These are phyloP conservation scores for Rhineura floridana DNA, from an alignment of 2,113 vertebrate species.

Conservation along the genomic window DNA sequence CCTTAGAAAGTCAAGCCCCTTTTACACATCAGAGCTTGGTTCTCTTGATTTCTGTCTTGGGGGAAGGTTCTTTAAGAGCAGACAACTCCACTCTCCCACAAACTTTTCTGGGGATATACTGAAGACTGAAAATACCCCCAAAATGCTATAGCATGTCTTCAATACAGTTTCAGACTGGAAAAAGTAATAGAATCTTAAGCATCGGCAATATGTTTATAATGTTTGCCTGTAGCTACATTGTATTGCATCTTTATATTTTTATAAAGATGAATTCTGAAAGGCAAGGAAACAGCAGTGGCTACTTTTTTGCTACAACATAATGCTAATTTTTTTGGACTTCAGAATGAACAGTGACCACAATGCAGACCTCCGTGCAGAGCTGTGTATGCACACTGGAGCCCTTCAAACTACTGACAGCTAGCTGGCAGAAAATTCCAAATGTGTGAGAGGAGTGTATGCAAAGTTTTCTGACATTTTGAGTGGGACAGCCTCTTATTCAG, in stretches of 20 bases:
- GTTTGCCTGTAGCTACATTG: neutral
- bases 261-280: neutral
- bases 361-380: neutral
- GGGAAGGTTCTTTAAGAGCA: neutral
- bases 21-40: neutral
- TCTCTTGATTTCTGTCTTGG: neutral
- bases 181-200: neutral
- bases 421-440: neutral
- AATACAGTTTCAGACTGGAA: neutral
- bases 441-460: neutral
- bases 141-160: neutral
- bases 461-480: neutral
- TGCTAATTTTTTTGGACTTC: neutral
- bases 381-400: neutral
- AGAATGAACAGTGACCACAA: too few relatives aligned
- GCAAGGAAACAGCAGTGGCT: constrained; percentile 8
- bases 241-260: too few relatives aligned
- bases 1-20: neutral
- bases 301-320: constrained; percentile 31
- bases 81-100: neutral
- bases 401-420: neutral
- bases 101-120: neutral
- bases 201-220: neutral
- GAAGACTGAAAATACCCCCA: neutral
- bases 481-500: neutral